Conservation (phyloP, 2,113 vertebrate species). For the Callocephalon fimbriatum region DNA sequence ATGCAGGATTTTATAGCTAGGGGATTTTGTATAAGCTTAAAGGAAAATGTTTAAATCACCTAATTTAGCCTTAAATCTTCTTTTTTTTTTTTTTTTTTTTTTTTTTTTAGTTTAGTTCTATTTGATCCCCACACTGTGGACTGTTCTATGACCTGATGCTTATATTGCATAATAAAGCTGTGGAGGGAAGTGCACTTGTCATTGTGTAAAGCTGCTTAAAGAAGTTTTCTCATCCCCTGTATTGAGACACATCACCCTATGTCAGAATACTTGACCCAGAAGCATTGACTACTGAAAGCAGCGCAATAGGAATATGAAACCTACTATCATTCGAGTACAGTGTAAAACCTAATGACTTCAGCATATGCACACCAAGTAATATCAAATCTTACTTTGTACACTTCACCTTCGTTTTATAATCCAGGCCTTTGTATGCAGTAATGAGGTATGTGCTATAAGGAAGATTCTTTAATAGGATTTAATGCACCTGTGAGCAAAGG, state of each 20-base stretch:
- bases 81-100: slow-evolving; percentile 27
- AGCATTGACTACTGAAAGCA: slow-evolving; percentile 79
- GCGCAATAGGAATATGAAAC: slow-evolving; percentile 81
- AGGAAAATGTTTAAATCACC: slow-evolving; percentile 87
- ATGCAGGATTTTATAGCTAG: slow-evolving; percentile 85
- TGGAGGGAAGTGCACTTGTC: slow-evolving; percentile 77
- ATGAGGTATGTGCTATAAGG: slow-evolving; percentile 88
- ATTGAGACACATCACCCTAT: slow-evolving; percentile 81
- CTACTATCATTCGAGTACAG: slow-evolving; percentile 77
- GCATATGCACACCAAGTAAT: slow-evolving; percentile 84
- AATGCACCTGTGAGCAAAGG: slow-evolving; percentile 88
- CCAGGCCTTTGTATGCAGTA: slow-evolving; percentile 85
- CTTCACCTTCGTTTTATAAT: slow-evolving; percentile 88
- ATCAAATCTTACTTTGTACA: slow-evolving; percentile 83
- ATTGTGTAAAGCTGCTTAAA: slow-evolving; percentile 82
- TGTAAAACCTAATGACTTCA: slow-evolving; percentile 84
- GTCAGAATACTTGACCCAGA: slow-evolving; percentile 83
- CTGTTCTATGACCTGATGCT: slow-evolving; percentile 82
- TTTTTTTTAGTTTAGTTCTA: slow-evolving; percentile 70
- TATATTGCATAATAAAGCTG: slow-evolving; percentile 81
- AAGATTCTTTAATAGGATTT: slow-evolving; percentile 89
- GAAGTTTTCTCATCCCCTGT: slow-evolving; percentile 80
- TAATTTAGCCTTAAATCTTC: slow-evolving; percentile 85
- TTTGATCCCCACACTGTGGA: slow-evolving; percentile 78
- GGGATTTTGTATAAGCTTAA: slow-evolving; percentile 88